These are phyloP conservation scores for human DNA, from an alignment of 2,113 vertebrate species.

Conservation along the genomic window DNA sequence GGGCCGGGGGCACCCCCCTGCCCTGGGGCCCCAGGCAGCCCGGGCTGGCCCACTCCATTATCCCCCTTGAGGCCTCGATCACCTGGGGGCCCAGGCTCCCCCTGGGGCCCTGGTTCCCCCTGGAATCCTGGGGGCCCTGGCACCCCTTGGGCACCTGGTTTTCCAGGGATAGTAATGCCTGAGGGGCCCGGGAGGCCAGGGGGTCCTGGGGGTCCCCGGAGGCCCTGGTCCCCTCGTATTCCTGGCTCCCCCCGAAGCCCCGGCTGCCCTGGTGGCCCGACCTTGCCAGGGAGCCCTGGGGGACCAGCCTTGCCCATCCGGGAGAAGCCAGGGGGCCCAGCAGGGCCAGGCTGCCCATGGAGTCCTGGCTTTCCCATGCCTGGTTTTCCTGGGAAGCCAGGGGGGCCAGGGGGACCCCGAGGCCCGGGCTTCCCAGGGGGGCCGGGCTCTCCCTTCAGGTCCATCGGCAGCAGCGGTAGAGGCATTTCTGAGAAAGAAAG, in stretches of 20 bases:
- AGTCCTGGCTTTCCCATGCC: conserved; percentile 95
- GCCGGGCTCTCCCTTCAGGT: conserved; percentile 96
- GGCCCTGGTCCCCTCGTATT: conserved; percentile 92
- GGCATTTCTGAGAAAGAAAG: conserved; percentile 85
- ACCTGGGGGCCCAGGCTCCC: conserved; percentile 74
- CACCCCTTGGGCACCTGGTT: conserved; percentile 92
- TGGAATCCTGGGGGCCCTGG: conserved; percentile 89
- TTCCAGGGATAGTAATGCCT: conserved; percentile 95
- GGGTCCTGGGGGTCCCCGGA: conserved; percentile 91
- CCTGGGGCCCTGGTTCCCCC: conserved; percentile 75
- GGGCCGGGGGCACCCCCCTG: conserved; percentile 89
- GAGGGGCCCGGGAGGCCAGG: conserved; percentile 95
- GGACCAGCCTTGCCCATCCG: conserved; percentile 96
- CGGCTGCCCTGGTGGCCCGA: conserved; percentile 93
- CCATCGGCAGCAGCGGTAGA: conserved; percentile 90
- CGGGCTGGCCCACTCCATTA: conserved; percentile 94
- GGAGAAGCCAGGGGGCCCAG: conserved; percentile 93
- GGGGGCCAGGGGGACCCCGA: conserved; percentile 91
- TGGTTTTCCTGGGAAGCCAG: conserved; percentile 95
- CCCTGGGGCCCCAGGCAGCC: conserved; percentile 89
- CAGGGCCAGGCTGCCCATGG: conserved; percentile 93
- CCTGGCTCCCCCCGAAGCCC: conserved; percentile 91
- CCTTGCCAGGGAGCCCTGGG: conserved; percentile 94
- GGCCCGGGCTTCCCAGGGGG: conserved; percentile 95
- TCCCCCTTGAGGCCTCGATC: conserved; percentile 92